Conservation (phyloP, 2,797 vertebrate species). For the Limosa lapponica region DNA sequence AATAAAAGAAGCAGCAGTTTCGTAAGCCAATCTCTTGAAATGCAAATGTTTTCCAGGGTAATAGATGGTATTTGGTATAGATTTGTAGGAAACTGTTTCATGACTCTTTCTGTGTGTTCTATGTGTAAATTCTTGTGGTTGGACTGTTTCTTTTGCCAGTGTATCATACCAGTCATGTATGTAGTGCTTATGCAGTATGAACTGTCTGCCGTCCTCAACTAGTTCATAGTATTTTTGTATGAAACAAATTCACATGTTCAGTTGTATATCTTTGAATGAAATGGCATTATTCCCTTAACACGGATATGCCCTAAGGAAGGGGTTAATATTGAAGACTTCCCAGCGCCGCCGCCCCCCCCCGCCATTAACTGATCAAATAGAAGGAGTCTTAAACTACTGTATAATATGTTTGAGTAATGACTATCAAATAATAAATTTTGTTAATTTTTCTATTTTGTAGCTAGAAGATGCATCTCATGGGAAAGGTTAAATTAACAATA, state of each 20-base stretch:
- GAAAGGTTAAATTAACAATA: neutral
- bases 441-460: neutral
- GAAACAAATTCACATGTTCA: neutral
- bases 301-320: neutral
- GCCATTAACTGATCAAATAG: neutral
- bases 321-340: neutral
- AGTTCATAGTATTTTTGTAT: neutral
- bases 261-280: neutral
- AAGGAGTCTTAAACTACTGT: neutral
- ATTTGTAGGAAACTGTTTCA: conserved; percentile 31
- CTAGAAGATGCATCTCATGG: neutral
- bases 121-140: neutral
- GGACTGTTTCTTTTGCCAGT: neutral
- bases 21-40: conserved; percentile 10
- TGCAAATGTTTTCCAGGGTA: conserved; percentile 40
- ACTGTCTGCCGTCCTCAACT: neutral
- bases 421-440: neutral
- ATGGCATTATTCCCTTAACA: neutral
- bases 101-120: conserved; percentile 1
- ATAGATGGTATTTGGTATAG: conserved; percentile 36
- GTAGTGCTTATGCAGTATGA: neutral
- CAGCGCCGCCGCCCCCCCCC: too few species aligned
- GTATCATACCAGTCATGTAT: neutral
- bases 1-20: conserved; percentile 16
- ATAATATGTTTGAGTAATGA: neutral